These are phyloP conservation scores for Aurelia sp. DNA, from an alignment of 30 jellyfish, hydroid and myxozoan species.

Conservation along the genomic window DNA sequence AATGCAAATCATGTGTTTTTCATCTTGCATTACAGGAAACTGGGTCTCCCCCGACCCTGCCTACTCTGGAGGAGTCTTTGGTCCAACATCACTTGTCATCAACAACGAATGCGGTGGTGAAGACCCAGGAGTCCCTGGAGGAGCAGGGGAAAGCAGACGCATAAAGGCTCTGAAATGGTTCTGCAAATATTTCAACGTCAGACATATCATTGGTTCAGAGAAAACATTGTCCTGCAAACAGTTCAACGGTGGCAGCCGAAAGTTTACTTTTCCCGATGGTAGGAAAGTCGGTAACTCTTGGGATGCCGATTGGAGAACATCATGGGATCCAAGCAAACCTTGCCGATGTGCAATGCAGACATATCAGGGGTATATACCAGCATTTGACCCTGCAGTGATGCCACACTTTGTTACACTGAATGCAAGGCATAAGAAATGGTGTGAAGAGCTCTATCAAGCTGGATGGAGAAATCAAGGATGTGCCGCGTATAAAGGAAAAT, in stretches of 20 bases:
- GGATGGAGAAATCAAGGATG: conserved; percentile 95
- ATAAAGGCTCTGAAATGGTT: conserved; percentile 94
- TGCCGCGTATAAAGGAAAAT: conserved; percentile 63
- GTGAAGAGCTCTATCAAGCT: conserved; percentile 86
- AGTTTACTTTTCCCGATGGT: conserved; percentile 83
- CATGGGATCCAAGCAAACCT: conserved; percentile 94
- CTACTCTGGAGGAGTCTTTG: conserved; percentile 91
- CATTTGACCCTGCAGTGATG: conserved; percentile 86
- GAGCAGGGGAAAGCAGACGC: conserved; percentile 96
- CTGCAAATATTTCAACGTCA: conserved; percentile 79
- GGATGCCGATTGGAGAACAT: conserved; percentile 95
- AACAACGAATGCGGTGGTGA: conserved; percentile 97
- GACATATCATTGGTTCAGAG: conserved; percentile 75
- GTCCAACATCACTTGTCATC: conserved; percentile 94
- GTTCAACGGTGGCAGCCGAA: conserved; percentile 85
- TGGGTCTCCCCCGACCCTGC: conserved; percentile 97
- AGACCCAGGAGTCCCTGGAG: conserved; percentile 89
- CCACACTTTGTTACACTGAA: conserved; percentile 77
- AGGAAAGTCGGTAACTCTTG: conserved; percentile 84
- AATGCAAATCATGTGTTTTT: neutral
- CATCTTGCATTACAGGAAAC: conserved; percentile 42
- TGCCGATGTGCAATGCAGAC: conserved; percentile 94
- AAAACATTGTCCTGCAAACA: conserved; percentile 86
- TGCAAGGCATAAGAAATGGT: conserved; percentile 86
- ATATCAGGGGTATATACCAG: conserved; percentile 92